These are phyloP conservation scores for Arrhamphus sclerolepis DNA, from an alignment of 2,797 vertebrate species.

Conservation along the genomic window DNA sequence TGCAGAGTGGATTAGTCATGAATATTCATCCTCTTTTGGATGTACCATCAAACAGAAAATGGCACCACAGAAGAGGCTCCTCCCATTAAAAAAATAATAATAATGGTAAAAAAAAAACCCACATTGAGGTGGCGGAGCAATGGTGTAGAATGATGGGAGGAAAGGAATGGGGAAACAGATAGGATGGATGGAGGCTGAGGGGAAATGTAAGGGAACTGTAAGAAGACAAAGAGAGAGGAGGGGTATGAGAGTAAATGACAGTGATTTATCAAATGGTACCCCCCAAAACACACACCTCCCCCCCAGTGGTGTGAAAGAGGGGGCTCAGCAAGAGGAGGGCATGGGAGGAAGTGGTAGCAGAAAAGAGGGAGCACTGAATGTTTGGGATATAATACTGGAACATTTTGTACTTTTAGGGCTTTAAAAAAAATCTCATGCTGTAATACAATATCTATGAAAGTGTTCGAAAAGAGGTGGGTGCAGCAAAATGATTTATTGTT, in stretches of 20 bases:
- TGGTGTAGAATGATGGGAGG: constrained; percentile 9
- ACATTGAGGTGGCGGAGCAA: constrained; percentile 8
- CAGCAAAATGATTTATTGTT: too few species aligned
- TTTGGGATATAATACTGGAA: constrained; percentile 14
- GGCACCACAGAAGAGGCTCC: constrained; percentile 73
- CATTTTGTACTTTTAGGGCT: constrained; percentile 31
- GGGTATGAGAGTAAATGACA: constrained; percentile 62
- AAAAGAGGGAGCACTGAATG: not conserved
- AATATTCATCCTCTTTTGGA: constrained; percentile 84
- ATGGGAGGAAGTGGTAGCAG: constrained; percentile 11
- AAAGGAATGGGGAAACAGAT: constrained; percentile 26
- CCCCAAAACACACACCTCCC: not conserved
- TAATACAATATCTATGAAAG: not conserved
- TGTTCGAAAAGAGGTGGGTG: not conserved
- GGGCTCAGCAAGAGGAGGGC: constrained; percentile 29
- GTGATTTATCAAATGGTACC: constrained; percentile 66
- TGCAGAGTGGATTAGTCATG: constrained; percentile 71
- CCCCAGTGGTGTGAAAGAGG: constrained; percentile 59
- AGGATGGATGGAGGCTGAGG: constrained; percentile 26
- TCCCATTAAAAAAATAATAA: constrained; percentile 53
- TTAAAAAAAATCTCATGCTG: constrained; percentile 8
- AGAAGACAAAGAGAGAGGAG: constrained; percentile 41
- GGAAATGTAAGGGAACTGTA: constrained; percentile 44
- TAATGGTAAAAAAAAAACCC: too few species aligned
- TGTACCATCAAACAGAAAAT: constrained; percentile 78